These are phyloP conservation scores for Tenebrio molitor DNA, from an alignment of 1,140 invertebrate species.

Conservation along the genomic window DNA sequence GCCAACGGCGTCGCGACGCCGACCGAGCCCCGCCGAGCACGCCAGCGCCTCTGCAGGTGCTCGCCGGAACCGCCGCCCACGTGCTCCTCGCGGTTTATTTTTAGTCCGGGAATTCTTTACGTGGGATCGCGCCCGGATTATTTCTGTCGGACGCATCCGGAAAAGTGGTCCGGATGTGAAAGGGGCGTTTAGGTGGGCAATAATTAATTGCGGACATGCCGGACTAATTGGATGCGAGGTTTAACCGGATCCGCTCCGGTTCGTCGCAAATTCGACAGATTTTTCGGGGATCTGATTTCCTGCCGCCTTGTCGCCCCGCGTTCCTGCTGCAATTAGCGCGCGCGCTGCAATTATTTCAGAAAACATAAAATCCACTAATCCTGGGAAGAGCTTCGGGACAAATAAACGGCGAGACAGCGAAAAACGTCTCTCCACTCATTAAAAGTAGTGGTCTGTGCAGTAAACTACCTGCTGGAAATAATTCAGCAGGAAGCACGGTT, in stretches of 20 bases:
- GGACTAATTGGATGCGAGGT: slow-evolving; percentile 24
- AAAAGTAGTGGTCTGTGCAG: slow-evolving; percentile 35
- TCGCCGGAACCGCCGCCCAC: slow-evolving; percentile 7
- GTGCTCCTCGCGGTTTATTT: slow-evolving; percentile 42
- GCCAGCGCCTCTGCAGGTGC: not conserved
- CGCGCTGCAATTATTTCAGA: slow-evolving; percentile 8
- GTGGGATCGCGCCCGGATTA: slow-evolving; percentile 7
- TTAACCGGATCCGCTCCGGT: not conserved
- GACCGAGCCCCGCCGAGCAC: not conserved
- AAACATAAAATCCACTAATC: slow-evolving; percentile 12
- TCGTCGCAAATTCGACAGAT: not conserved
- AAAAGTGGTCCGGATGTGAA: too few species aligned
- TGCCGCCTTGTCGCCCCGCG: not conserved
- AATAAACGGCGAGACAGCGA: not conserved
- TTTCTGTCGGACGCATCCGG: slow-evolving; percentile 35
- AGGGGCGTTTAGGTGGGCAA: slow-evolving; percentile 4
- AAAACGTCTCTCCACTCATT: slow-evolving; percentile 22
- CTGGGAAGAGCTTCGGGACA: not conserved
- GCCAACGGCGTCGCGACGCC: slow-evolving; percentile 42
- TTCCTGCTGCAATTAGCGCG: not conserved
- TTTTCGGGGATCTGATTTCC: slow-evolving; percentile 10
- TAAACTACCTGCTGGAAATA: slow-evolving; percentile 46
- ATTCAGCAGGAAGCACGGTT: slow-evolving; percentile 41
- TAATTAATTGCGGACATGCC: slow-evolving; percentile 34
- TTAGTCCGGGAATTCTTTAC: slow-evolving; percentile 16